A percentile compares a stretch with the other conserved stretches of the same genome.
Conservation (phyloP, 2,797 vertebrate genomes). For the Chromis chromis region DNA sequence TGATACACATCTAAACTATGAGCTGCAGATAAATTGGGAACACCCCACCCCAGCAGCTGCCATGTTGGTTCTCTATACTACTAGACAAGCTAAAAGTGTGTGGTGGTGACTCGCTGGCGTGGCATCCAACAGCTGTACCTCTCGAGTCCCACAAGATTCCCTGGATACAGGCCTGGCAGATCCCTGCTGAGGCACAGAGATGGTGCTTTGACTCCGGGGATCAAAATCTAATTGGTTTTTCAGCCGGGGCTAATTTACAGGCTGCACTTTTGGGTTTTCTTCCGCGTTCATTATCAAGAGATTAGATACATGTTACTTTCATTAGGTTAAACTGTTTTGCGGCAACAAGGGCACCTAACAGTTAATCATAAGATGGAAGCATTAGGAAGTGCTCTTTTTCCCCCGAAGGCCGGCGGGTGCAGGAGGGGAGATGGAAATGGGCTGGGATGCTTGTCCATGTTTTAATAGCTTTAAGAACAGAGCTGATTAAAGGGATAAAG, state of each 20-base stretch:
- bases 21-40: conserved; percentile 79
- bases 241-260: conserved; percentile 41
- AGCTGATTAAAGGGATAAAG: conserved; percentile 75
- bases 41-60: conserved; percentile 81
- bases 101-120: conserved; percentile 76
- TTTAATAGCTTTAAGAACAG: conserved; percentile 72
- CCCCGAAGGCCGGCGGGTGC: conserved; percentile 21
- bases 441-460: conserved; percentile 38
- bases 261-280: conserved; percentile 37
- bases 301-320: conserved; percentile 64
- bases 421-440: conserved; percentile 56
- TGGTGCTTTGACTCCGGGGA: conserved; percentile 61
- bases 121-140: conserved; percentile 83
- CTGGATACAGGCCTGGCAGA: conserved; percentile 45
- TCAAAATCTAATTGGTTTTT: conserved; percentile 66
- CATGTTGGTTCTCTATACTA: conserved; percentile 65
- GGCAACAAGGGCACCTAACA: conserved; percentile 56
- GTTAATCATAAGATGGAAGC: conserved; percentile 62
- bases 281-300: conserved; percentile 47
- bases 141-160: conserved; percentile 49
- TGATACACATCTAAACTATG: conserved; percentile 81
- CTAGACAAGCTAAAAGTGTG: conserved; percentile 76
- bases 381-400: conserved; percentile 29
- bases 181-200: conserved; percentile 33
- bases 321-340: conserved; percentile 52